These are phyloP conservation scores for Melanophora roralis DNA, from an alignment of 2,888 invertebrate species.

Conservation along the genomic window DNA sequence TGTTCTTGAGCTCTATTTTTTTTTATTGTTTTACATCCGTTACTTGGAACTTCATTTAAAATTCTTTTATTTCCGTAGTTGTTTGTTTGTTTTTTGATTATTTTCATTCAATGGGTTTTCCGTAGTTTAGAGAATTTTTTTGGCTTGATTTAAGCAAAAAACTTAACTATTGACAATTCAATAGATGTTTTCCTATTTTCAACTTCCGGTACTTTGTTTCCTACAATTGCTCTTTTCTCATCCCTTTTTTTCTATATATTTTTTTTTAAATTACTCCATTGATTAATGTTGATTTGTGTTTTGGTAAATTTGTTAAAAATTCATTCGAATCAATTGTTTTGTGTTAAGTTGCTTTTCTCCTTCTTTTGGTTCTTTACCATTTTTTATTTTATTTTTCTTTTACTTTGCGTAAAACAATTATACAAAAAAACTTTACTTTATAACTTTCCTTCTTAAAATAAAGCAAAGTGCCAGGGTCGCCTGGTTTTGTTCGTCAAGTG, in stretches of 20 bases:
- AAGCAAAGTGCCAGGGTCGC: not conserved
- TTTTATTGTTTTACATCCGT: slow-evolving; percentile 55
- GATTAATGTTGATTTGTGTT: slow-evolving; percentile 66
- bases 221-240: slow-evolving; percentile 18
- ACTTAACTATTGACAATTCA: slow-evolving; percentile 62
- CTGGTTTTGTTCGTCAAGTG: not conserved
- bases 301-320: slow-evolving; percentile 65
- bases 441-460: not conserved
- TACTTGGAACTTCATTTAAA: slow-evolving; percentile 59
- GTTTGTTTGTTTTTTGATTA: slow-evolving; percentile 33
- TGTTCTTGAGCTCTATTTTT: not conserved
- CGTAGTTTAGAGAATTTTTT: not conserved
- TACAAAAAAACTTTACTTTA: slow-evolving; percentile 9
- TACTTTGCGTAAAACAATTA: not conserved
- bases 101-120: slow-evolving; percentile 29
- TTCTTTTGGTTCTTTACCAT: slow-evolving; percentile 31
- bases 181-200: slow-evolving; percentile 62
- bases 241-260: slow-evolving; percentile 17
- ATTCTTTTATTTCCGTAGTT: slow-evolving; percentile 61
- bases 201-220: slow-evolving; percentile 58
- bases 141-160: not conserved
- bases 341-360: slow-evolving; percentile 26
- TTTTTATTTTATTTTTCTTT: slow-evolving; percentile 45
- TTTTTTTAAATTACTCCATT: slow-evolving; percentile 47
- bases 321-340: slow-evolving; percentile 64